Percentiles rank a stretch among this genome's conserved stretches.
Conservation (phyloP, 2,888 invertebrate species). For the Blastobasis adustella region DNA sequence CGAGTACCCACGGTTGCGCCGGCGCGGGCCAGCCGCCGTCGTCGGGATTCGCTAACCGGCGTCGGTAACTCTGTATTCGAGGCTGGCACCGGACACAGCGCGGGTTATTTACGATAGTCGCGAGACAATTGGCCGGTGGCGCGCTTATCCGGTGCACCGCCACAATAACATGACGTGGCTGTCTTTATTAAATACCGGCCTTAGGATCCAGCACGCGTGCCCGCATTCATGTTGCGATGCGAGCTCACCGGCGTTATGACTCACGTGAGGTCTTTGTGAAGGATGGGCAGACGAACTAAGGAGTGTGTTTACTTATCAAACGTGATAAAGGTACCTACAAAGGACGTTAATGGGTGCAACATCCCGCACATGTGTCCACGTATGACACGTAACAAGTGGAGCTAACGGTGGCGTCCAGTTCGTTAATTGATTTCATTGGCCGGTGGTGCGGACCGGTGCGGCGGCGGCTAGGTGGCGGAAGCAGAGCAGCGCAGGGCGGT, state of each 20-base stretch:
- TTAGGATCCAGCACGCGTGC: constrained; percentile 62
- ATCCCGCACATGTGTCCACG: too few species aligned
- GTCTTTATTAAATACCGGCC: constrained; percentile 66
- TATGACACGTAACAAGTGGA: constrained; percentile 8
- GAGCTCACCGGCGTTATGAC: too few species aligned
- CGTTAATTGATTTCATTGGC: constrained; percentile 56
- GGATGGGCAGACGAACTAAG: too few species aligned
- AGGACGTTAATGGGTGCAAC: too few species aligned
- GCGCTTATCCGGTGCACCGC: constrained; percentile 67
- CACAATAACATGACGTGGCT: constrained; percentile 71
- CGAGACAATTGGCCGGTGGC: constrained; percentile 68
- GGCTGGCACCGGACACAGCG: constrained; percentile 60
- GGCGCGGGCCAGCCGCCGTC: constrained; percentile 15
- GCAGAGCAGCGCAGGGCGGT: constrained; percentile 42
- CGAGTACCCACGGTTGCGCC: constrained; percentile 14
- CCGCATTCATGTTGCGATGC: constrained; percentile 2
- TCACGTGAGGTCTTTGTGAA: too few species aligned
- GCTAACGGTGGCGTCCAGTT: constrained; percentile 33
- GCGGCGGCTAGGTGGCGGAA: constrained; percentile 35
- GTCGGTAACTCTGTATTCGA: constrained; percentile 60
- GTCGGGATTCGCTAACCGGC: constrained; percentile 47
- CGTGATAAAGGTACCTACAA: too few species aligned
- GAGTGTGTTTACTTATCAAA: too few species aligned
- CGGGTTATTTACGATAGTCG: constrained; percentile 70
- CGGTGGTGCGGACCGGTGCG: constrained; percentile 11